Base-by-base conservation (phyloP, 2,797 vertebrate species). In the Oryzias dopingdopingensis region DNA sequence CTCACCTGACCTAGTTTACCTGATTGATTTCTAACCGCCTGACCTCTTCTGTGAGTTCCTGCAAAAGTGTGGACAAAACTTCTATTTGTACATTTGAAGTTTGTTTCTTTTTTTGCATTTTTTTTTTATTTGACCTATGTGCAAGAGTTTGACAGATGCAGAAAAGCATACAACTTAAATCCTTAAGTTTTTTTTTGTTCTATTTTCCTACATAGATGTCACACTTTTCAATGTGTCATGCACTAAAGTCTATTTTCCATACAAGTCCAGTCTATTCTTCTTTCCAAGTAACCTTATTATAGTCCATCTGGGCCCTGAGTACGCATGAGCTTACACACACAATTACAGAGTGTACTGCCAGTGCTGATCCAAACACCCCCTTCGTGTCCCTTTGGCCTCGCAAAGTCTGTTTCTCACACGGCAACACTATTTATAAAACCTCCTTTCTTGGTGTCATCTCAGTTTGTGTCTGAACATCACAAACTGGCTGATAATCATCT, bases 341-440 rank as follows among this genome's bases (percentile, higher is more conserved):
- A 73, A 64, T 79, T 76, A 68, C 71, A 42, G 72, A 77, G 72
- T 81, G 86, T 86, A 76, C 82, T 83, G 82, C 83, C 87, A 88
- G 81, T 72, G 79, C 75, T 82, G 74, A 80, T 79, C 72, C 83
- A 80, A 79, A 86, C 84, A 88, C 77, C 70, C 81, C 55, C 72
- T 80, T 79, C 60, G 51, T 74, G 80, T 86, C 76, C 77, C 77
- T 83, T 80, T 82, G 77, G 81, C 80, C 80, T 83, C 52, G 62
- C 81, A 79, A 77, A 86, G 77, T 84, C 82, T 87, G 80, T 79
- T 76, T 83, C 80, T 87, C 74, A 75, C 84, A 83, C 48, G n/a
- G 71, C 70, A 69, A 76, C 53, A 63, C 57, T 74, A 86, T 80
- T 77, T 73, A 74, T 83, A 77, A 49, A 77, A 59, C 56, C 17